Percentiles rank a stretch among this genome's conserved stretches.
These are phyloP conservation scores for Epinephelus fuscoguttatus DNA, from an alignment of 2,113 vertebrate species.

Conservation along the genomic window DNA sequence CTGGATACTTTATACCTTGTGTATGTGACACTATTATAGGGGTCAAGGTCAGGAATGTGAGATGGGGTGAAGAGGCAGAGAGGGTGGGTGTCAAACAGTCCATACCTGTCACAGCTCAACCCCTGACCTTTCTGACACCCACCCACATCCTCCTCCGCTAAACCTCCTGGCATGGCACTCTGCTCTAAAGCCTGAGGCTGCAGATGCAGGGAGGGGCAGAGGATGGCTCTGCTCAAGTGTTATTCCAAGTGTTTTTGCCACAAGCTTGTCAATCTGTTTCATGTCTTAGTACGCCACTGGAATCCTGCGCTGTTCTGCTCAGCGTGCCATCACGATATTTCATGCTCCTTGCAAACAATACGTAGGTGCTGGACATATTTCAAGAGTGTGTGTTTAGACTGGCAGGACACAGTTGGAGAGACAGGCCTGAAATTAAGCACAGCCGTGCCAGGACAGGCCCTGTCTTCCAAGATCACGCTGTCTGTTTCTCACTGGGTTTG, in stretches of 20 bases:
- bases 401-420: conserved; percentile 50
- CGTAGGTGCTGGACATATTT: conserved; percentile 67
- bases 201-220: conserved; percentile 39
- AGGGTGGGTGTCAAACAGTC: conserved; percentile 49
- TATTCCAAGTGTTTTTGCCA: conserved; percentile 56
- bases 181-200: conserved; percentile 29
- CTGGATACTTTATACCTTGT: conserved; percentile 48
- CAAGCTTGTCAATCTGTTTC: conserved; percentile 66
- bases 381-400: conserved; percentile 71
- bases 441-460: conserved; percentile 42
- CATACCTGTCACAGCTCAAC: conserved; percentile 56
- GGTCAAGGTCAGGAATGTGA: conserved; percentile 61
- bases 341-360: conserved; percentile 66
- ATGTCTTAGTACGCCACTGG: conserved; percentile 58
- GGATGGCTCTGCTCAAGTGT: conserved; percentile 49
- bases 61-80: conserved; percentile 20
- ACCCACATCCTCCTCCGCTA: conserved; percentile 44
- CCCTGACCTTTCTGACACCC: conserved; percentile 59
- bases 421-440: conserved; percentile 46
- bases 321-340: conserved; percentile 61
- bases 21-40: conserved; percentile 27
- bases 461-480: conserved; percentile 28
- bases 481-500: conserved; percentile 39
- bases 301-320: conserved; percentile 42
- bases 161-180: conserved; percentile 34